A percentile compares a stretch with the other conserved stretches of the same genome.
Conservation (phyloP, 2,888 invertebrate genomes). For the Oxyteleia sp. region DNA sequence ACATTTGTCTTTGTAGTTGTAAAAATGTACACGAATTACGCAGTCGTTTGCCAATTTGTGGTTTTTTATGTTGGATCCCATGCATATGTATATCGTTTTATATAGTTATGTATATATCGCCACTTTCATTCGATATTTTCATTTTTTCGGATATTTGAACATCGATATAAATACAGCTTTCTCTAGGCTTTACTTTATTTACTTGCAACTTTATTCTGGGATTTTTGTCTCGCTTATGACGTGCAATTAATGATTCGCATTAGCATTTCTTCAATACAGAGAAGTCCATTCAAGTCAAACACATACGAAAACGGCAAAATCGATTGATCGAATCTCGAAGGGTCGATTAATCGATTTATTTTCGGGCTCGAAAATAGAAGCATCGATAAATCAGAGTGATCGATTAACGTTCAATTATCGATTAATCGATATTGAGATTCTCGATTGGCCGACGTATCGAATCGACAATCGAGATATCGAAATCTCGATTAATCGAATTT, state of each 20-base stretch:
- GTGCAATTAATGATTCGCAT: slow-evolving; percentile 35
- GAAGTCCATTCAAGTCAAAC: slow-evolving; percentile 55
- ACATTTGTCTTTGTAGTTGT: slow-evolving; percentile 14
- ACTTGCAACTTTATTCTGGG: slow-evolving; percentile 11
- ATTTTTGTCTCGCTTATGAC: slow-evolving; percentile 20
- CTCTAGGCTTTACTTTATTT: slow-evolving; percentile 33
- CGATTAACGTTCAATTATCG: slow-evolving; percentile 56
- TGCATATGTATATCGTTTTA: slow-evolving; percentile 27
- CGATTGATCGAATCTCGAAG: slow-evolving; percentile 53
- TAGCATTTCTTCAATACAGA: slow-evolving; percentile 15
- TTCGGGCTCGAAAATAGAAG: slow-evolving; percentile 56
- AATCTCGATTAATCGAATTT: slow-evolving; percentile 61
- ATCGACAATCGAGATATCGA: slow-evolving; percentile 29
- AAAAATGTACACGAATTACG: slow-evolving; percentile 50
- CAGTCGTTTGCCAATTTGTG: slow-evolving; percentile 17
- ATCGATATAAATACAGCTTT: slow-evolving; percentile 42
- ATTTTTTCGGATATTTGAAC: slow-evolving; percentile 29
- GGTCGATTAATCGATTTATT: slow-evolving; percentile 65
- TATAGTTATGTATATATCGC: slow-evolving; percentile 39
- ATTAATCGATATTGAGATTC: slow-evolving; percentile 58
- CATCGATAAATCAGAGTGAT: slow-evolving; percentile 26
- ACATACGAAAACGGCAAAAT: slow-evolving; percentile 33
- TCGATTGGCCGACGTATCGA: slow-evolving; percentile 39
- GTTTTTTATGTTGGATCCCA: slow-evolving; percentile 26
- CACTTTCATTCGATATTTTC: slow-evolving; percentile 40